These are phyloP conservation scores for Protobothrops flavoviridis DNA, from an alignment of 2,113 vertebrate species.

Conservation along the genomic window DNA sequence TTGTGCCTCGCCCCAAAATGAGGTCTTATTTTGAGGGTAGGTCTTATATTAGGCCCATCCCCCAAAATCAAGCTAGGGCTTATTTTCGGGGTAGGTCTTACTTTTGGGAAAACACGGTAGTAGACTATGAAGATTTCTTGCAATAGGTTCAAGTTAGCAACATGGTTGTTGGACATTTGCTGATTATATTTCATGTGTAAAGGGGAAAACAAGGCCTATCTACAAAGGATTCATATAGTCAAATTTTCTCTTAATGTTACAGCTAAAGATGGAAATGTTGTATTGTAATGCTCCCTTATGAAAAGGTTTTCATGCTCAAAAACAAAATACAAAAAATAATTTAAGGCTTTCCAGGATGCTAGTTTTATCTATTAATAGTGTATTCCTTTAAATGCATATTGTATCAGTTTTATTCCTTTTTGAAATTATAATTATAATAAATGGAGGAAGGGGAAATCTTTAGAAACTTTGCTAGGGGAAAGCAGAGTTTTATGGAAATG, in stretches of 20 bases:
- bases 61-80: too few species aligned
- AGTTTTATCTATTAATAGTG: background rate
- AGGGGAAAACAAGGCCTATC: background rate
- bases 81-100: too few species aligned
- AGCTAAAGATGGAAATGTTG: background rate
- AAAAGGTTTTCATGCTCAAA: background rate
- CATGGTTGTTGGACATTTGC: background rate
- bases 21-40: too few species aligned
- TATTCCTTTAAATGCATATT: background rate
- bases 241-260: background rate
- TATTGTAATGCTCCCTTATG: background rate
- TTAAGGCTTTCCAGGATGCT: background rate
- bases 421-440: background rate
- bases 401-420: background rate
- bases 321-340: background rate
- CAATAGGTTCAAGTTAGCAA: background rate
- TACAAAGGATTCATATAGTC: background rate
- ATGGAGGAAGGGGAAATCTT: background rate
- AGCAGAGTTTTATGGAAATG: background rate
- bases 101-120: too few species aligned
- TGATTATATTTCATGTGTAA: background rate
- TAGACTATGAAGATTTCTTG: background rate
- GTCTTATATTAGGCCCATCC: too few species aligned
- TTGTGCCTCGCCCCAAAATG: too few species aligned
- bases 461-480: background rate